Evolutionary conservation across 1,140 invertebrate species (phyloP).

Genomic region (Vollenhovia emeryi): DNA sequence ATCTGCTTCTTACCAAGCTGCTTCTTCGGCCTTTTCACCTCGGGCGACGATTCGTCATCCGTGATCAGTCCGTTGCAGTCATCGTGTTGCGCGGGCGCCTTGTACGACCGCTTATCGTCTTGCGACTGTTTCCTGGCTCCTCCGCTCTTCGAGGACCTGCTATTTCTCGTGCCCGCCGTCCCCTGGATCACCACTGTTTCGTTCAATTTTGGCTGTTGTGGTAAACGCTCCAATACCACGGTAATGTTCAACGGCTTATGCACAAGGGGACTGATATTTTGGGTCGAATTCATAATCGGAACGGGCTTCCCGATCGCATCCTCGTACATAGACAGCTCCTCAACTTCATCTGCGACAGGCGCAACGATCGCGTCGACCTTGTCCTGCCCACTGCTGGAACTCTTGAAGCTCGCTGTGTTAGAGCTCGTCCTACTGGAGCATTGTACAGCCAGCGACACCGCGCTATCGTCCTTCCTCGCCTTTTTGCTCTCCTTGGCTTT

Average conservation of each 20-base stretch:
- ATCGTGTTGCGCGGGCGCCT: conserved; percentile 40
- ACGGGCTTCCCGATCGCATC: conserved; percentile 80
- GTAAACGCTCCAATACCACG: conserved; percentile 77
- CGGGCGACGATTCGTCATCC: conserved; percentile 82
- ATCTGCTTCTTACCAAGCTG: too few species aligned
- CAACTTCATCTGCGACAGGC: conserved; percentile 61
- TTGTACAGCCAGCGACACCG: neutral
- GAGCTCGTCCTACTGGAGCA: conserved; percentile 17
- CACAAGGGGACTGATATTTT: conserved; percentile 73
- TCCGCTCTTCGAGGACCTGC: neutral
- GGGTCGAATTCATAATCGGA: conserved; percentile 83
- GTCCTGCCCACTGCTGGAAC: neutral
- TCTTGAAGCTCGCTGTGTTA: conserved; percentile 17
- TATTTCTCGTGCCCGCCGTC: neutral
- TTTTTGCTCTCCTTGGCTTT: neutral
- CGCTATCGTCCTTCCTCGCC: neutral
- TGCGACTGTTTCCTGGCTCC: conserved; percentile 8
- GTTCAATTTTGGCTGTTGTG: conserved; percentile 62
- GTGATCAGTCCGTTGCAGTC: conserved; percentile 78
- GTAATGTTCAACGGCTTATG: conserved; percentile 76
- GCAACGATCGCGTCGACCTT: conserved; percentile 63
- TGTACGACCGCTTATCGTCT: conserved; percentile 30
- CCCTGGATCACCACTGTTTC: conserved; percentile 69
- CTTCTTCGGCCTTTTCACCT: conserved; percentile 61
- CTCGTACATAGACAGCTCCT: conserved; percentile 81